phyloP scores from a whole-genome alignment of 2,113 vertebrate genomes.

The Scomber japonicus region DNA sequence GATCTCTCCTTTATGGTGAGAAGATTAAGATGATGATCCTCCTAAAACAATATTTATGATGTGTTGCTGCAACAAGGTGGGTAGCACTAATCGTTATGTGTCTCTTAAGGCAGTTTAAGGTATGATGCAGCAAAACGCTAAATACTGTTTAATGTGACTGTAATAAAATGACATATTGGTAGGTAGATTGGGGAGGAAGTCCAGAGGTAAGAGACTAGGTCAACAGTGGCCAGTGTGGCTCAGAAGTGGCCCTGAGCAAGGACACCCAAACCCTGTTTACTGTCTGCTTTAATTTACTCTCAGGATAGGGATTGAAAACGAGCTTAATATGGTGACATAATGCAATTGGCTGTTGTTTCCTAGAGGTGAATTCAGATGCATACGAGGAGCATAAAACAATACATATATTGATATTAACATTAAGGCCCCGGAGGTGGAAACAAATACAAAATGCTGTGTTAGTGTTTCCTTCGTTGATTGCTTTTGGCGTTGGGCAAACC shows the following conservation, averaged over 20 bases:
- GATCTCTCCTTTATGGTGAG: not conserved
- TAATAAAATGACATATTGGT: not conserved
- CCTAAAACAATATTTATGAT: not conserved
- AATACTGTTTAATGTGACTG: not conserved
- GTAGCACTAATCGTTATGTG: not conserved
- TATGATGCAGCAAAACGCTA: not conserved
- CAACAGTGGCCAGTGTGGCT: not conserved
- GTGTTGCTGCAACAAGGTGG: no score
- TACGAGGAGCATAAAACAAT: not conserved
- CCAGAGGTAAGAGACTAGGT: conserved; percentile 4
- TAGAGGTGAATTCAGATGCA: conserved; percentile 22
- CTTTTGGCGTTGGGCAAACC: conserved; percentile 25
- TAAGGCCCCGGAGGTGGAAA: conserved; percentile 22
- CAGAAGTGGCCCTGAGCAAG: conserved; percentile 38
- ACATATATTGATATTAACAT: conserved; percentile 26
- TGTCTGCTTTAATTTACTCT: conserved; percentile 34
- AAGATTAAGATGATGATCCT: not conserved
- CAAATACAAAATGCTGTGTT: conserved; percentile 12
- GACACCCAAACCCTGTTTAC: conserved; percentile 41
- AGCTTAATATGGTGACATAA: conserved; percentile 42
- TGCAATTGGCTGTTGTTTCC: conserved; percentile 21
- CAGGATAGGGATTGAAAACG: conserved; percentile 17
- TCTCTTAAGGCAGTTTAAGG: not conserved
- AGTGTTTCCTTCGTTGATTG: not conserved
- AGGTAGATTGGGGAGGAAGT: conserved; percentile 1